Conservation (phyloP, 2,113 vertebrate genomes). For the Actinemys pallida region DNA sequence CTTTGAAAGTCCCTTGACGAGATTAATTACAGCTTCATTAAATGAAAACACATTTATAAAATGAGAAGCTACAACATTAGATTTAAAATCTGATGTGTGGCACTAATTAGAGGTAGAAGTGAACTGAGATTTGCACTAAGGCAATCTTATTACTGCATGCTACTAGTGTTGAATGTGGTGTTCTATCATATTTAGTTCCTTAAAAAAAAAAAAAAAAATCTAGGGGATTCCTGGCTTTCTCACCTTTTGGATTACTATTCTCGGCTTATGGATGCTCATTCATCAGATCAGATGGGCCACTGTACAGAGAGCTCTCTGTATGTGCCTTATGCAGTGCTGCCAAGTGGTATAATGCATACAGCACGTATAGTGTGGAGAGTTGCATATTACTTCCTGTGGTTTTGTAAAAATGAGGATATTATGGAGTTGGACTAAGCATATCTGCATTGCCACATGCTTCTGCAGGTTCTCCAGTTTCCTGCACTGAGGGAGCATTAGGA, state of each 20-base stretch:
- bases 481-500: neutral
- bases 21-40: neutral
- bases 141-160: accelerated
- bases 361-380: neutral
- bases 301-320: neutral
- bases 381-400: neutral
- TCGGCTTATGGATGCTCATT: neutral
- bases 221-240: neutral
- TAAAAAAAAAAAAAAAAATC: neutral
- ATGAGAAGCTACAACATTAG: neutral
- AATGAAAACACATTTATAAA: neutral
- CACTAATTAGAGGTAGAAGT: accelerated
- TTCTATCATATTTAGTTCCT: neutral
- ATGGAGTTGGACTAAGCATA: neutral
- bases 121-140: neutral
- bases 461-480: neutral
- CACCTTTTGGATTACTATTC: neutral
- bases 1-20: accelerated
- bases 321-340: neutral
- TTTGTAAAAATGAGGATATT: neutral
- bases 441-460: neutral
- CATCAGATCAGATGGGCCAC: neutral
- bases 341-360: neutral
- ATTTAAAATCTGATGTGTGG: neutral
- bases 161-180: accelerated